Evolutionary conservation across 2,797 vertebrate species (phyloP), one percentile per base, ranked within the genome.

Genomic region (Graptemys geographica): DNA sequence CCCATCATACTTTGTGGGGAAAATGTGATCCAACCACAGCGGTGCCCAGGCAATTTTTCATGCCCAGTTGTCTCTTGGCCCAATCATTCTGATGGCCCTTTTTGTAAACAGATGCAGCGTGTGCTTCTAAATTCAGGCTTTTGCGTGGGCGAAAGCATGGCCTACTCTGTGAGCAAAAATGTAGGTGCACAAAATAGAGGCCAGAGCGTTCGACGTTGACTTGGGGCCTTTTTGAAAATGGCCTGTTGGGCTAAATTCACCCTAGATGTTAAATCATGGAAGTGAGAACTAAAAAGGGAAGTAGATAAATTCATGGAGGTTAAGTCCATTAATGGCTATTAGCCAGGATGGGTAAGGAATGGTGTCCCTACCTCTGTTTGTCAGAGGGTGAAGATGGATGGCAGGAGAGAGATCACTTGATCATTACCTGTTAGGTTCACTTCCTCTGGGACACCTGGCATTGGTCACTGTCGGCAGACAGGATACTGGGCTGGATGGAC

Each of bases 21-120:
- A 90, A 95, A 89, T 83, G 88, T 95, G 96, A 96, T 96, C 93
- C 95, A 0, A 0, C 59, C 27, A 41, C 83, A 53, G 76, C 94
- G 9, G 89, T 1, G 0, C 49, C 65, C 81, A 83, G 0, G 8
- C 33, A 33, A 37, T 93, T 79, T 84, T 49, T 82, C 0, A 1
- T 86, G 82, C 82, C 88, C 90, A 56, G 49, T 52, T 53, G 65
- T 37, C 37, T 88, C 89, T 80, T 62, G 62, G 74, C 86, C 84
- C 87, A 31, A 87, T 90, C 86, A 80, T 81, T 9, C 47, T 72
- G 80, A 57, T 1, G 4, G 84, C 87, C 88, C 86, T 59, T 49
- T 8, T 1, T 13, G 44, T 33, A 0, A 1, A 0, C 0, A 23
- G 74, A 76, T 81, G 74, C 92, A 93, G 53, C 37, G 23, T 5